Evolutionary conservation across 2,113 vertebrate genomes (phyloP).

Genomic region (Cyprinus carpio): DNA sequence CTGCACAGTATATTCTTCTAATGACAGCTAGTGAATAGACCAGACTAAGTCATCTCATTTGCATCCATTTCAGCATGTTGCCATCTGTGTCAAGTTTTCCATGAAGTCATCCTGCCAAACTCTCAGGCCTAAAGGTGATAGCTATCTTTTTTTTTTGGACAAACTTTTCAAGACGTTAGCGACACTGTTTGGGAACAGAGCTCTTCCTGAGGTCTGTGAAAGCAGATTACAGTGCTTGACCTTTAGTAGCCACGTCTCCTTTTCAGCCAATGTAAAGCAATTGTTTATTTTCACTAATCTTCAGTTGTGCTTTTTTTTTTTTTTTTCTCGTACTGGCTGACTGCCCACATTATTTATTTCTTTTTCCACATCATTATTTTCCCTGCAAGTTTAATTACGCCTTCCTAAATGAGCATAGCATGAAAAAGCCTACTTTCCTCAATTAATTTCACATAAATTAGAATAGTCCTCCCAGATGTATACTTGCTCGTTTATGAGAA

Average conservation of each 20-base stretch:
- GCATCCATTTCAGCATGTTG: background rate
- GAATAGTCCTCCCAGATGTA: conserved; percentile 50
- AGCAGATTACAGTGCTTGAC: conserved; percentile 37
- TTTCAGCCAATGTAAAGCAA: conserved; percentile 17
- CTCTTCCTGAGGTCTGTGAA: conserved; percentile 12
- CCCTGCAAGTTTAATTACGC: conserved; percentile 56
- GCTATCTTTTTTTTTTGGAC: background rate
- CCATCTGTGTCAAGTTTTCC: background rate
- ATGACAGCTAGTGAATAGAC: too few species aligned
- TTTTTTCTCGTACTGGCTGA: conserved; percentile 40
- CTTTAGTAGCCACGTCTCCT: conserved; percentile 26
- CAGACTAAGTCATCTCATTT: too few species aligned
- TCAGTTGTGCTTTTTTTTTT: conserved; percentile 21
- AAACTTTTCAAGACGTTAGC: background rate
- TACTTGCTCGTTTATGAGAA: conserved; percentile 46
- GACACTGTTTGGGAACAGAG: background rate
- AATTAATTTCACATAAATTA: conserved; percentile 65
- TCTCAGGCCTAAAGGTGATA: background rate
- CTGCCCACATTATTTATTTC: conserved; percentile 55
- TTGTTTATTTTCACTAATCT: conserved; percentile 33
- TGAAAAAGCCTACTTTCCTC: conserved; percentile 59
- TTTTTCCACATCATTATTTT: conserved; percentile 61
- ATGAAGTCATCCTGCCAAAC: background rate
- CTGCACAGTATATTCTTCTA: too few species aligned
- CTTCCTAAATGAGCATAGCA: conserved; percentile 58